A percentile compares a stretch with the other conserved stretches of the same genome.
These are phyloP conservation scores for Setipinna tenuifilis DNA, from an alignment of 2,797 vertebrate species.

Conservation along the genomic window DNA sequence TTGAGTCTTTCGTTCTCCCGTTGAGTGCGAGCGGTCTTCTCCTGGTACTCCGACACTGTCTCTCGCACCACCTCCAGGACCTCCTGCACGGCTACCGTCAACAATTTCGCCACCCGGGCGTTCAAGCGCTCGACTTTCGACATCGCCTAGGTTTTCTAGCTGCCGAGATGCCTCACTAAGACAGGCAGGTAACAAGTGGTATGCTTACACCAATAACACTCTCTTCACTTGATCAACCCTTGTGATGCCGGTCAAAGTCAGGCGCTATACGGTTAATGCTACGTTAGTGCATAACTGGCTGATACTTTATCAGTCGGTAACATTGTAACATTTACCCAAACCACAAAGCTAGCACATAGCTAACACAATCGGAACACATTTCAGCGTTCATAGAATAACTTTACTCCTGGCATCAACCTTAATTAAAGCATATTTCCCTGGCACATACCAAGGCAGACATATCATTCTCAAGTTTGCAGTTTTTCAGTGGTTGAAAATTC, in stretches of 20 bases:
- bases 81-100: conserved; percentile 56
- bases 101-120: conserved; percentile 53
- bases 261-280: neutral
- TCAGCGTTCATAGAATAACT: neutral
- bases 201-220: neutral
- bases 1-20: conserved; percentile 57
- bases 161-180: neutral
- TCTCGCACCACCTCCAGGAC: conserved; percentile 58
- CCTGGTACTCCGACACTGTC: conserved; percentile 59
- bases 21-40: conserved; percentile 57
- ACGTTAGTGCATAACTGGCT: neutral
- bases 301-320: neutral
- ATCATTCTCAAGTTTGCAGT: neutral
- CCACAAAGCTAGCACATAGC: neutral
- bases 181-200: neutral
- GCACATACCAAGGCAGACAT: neutral
- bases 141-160: conserved; percentile 33
- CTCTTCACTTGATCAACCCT: neutral
- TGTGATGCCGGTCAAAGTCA: neutral
- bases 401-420: neutral
- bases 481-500: neutral
- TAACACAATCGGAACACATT: neutral
- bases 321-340: neutral
- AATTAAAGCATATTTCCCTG: no score
- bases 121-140: conserved; percentile 60